phyloP scores from a whole-genome alignment of 2,113 vertebrate genomes.

The Neopipo cinnamomea region DNA sequence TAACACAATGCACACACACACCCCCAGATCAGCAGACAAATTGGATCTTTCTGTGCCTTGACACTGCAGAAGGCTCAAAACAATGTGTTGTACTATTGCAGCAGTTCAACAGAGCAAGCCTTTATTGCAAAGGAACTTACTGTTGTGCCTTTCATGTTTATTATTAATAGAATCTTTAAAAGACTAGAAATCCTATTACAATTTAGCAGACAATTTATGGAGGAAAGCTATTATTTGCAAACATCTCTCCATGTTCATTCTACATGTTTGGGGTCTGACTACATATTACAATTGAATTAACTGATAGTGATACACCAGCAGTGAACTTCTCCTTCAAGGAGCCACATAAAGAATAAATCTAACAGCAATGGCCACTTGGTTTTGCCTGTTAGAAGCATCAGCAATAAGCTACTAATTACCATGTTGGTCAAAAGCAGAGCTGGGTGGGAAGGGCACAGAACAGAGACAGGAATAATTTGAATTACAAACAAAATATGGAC shows the following conservation, averaged over 20 bases:
- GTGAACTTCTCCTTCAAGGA: neutral
- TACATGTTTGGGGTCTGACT: neutral
- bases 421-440: neutral
- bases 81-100: slow-evolving; percentile 32
- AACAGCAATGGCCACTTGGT: neutral
- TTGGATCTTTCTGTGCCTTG: slow-evolving; percentile 31
- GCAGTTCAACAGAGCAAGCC: slow-evolving; percentile 11
- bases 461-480: neutral
- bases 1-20: neutral
- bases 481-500: slow-evolving; percentile 15
- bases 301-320: neutral
- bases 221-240: neutral
- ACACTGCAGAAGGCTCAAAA: slow-evolving; percentile 12
- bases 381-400: neutral
- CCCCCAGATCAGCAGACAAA: neutral
- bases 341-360: neutral
- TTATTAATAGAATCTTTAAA: neutral
- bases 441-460: neutral
- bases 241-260: neutral
- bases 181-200: neutral
- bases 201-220: neutral
- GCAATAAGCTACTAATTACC: neutral
- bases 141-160: neutral
- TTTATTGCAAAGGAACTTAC: neutral
- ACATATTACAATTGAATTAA: neutral